These are phyloP conservation scores for Nomada fabriciana DNA, from an alignment of 2,888 invertebrate genomes.

Conservation along the genomic window DNA sequence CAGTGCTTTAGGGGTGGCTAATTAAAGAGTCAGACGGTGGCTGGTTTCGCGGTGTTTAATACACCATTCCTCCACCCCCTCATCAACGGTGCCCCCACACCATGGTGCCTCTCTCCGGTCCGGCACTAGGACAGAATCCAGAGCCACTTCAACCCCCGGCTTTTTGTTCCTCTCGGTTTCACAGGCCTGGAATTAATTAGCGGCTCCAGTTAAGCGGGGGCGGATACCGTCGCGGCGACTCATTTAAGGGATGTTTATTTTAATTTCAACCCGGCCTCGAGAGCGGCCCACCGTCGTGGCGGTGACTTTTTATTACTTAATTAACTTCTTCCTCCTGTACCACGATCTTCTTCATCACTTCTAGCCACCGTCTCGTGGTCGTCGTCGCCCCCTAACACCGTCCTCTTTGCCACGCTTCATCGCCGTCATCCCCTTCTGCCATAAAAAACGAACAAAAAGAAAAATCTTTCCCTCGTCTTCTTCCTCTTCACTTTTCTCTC, in stretches of 20 bases:
- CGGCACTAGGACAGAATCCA: conserved; percentile 60
- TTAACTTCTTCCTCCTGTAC: conserved; percentile 76
- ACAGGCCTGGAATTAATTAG: conserved; percentile 82
- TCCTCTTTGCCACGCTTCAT: conserved; percentile 27
- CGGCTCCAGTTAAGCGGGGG: conserved; percentile 75
- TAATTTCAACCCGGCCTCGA: conserved; percentile 76
- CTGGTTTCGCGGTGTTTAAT: conserved; percentile 82
- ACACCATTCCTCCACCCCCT: conserved; percentile 73
- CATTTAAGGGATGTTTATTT: conserved; percentile 83
- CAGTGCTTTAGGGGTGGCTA: conserved; percentile 77
- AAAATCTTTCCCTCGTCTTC: neutral
- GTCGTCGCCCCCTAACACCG: conserved; percentile 27
- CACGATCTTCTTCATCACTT: conserved; percentile 56
- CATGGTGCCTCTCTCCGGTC: conserved; percentile 33
- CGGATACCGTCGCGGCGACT: conserved; percentile 72
- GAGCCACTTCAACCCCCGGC: conserved; percentile 44
- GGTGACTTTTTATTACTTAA: conserved; percentile 83
- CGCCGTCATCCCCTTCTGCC: conserved; percentile 18
- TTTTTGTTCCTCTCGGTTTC: conserved; percentile 79
- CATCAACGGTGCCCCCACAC: conserved; percentile 63
- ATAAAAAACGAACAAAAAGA: too few species aligned
- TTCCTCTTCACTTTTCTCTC: neutral
- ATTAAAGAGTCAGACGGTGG: conserved; percentile 83
- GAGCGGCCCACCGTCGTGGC: conserved; percentile 42
- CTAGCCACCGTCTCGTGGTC: conserved; percentile 34